Evolutionary conservation across 30 jellyfish, hydroid and myxozoan species (phyloP), one percentile per base, ranked within the genome.

Genomic region (Cassiopea xamachana): DNA sequence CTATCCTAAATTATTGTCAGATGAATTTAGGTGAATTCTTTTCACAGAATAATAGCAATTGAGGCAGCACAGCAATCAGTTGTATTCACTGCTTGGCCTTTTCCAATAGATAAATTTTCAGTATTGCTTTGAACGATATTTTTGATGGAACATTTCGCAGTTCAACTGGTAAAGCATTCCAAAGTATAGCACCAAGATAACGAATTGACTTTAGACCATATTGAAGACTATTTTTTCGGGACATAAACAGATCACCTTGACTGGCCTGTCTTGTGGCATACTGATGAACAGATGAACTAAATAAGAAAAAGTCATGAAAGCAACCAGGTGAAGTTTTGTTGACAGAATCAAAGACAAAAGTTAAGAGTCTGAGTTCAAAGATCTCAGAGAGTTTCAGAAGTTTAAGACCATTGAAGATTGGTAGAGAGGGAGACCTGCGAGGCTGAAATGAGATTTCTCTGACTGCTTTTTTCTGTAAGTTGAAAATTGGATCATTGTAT

Each of bases 381-480:
- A 78, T 7, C 43, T 78, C 81, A 60, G 73, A 46, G 48, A 48
- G 45, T 78, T 51, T 78, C 73, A 78, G 60, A 48, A 78, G 77
- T 48, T 78, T 78, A 78, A 78, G 77, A 13, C 48, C 87, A 51
- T 60, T 78, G 75, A 78, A 78, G 87, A 78, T 78, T 47, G 80
- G 87, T 8, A 78, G 75, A 78, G 87, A 78, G 48, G 87, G 87
- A 60, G 87, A 78, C 87, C 45, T 78, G 87, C 47, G 80, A 78
- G 75, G 74, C 87, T 78, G 51, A 78, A 78, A 78, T 78, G 87
- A 78, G 43, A 78, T 78, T 7, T 81, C 87, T 78, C 87, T 78
- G 80, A 78, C 87, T 2, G 87, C 46, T 78, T 17, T 78, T 51
- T 78, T 78, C 80, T 78, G 87, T 47, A 78, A 78, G 10, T 44